Percentiles rank a stretch among this genome's conserved stretches.
Evolutionary conservation across 2,888 invertebrate species (phyloP).

Genomic region (Hylaea fasciaria): DNA sequence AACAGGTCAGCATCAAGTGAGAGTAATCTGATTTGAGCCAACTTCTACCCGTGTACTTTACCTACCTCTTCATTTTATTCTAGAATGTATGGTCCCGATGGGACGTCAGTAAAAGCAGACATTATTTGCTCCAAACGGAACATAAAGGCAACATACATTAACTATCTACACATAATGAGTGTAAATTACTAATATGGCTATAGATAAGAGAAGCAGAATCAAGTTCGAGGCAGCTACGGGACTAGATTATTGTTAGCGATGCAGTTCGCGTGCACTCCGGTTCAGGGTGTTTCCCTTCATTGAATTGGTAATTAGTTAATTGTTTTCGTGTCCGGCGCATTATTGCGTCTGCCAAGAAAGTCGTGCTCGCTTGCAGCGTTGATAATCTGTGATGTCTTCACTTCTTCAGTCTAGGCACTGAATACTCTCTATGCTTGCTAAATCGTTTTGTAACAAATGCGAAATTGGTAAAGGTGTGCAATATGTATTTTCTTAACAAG

Average conservation of each 20-base stretch:
- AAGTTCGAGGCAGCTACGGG: slow-evolving; percentile 14
- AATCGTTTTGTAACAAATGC: not conserved
- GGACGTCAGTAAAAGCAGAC: no score
- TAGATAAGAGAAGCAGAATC: slow-evolving; percentile 2
- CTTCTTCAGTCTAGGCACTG: no score
- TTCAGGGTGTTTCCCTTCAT: slow-evolving; percentile 70
- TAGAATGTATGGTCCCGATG: no score
- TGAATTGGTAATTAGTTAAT: slow-evolving; percentile 77
- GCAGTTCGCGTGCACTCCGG: slow-evolving; percentile 53
- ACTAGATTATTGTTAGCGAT: slow-evolving; percentile 54
- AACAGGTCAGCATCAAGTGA: no score
- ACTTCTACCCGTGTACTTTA: no score
- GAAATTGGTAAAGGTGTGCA: not conserved
- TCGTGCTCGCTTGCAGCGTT: slow-evolving; percentile 1
- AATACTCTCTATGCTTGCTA: no score
- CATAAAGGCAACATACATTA: no score
- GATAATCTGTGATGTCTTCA: not conserved
- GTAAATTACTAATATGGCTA: not conserved
- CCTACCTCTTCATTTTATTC: no score
- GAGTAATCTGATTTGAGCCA: no score
- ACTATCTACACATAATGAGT: no score
- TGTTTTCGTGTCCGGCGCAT: slow-evolving; percentile 60
- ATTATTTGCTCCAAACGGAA: no score
- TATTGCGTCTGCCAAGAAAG: slow-evolving; percentile 30
- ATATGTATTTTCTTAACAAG: not conserved